Percentiles rank a stretch among this genome's conserved stretches.
phyloP scores from a whole-genome alignment of 30 jellyfish, hydroid and myxozoan genomes.

The Cassiopea xamachana region DNA sequence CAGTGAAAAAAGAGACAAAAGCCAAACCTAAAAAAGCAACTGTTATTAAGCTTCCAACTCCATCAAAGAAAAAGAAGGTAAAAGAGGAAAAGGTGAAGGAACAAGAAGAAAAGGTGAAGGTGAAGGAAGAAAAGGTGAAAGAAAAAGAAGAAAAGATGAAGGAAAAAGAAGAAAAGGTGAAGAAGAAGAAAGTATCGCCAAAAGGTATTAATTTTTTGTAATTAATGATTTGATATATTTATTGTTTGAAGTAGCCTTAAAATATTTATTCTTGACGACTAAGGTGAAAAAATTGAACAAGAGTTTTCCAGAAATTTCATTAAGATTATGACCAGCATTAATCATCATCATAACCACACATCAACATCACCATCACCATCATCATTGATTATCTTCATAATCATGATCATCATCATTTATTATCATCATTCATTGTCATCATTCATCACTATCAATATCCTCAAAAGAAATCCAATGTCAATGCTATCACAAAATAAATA shows the following conservation, averaged over 20 bases:
- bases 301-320: too few relatives aligned
- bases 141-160: too few relatives aligned
- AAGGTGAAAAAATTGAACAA: too few relatives aligned
- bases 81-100: too few relatives aligned
- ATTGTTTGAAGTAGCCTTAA: too few relatives aligned
- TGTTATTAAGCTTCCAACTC: slow-evolving; percentile 74
- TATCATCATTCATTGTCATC: neutral
- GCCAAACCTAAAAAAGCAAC: slow-evolving; percentile 62
- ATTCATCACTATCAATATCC: too few relatives aligned
- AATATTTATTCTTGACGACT: too few relatives aligned
- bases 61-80: slow-evolving; percentile 58
- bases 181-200: slow-evolving; percentile 51
- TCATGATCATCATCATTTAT: neutral
- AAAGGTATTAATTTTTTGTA: neutral
- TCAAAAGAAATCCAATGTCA: too few relatives aligned
- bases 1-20: slow-evolving; percentile 30
- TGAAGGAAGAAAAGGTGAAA: too few relatives aligned
- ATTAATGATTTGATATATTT: too few relatives aligned
- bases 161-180: slow-evolving; percentile 26
- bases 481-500: too few relatives aligned
- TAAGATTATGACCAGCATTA: neutral
- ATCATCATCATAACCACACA: neutral
- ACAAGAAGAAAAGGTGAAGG: too few relatives aligned
- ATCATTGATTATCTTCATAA: neutral
- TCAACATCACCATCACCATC: neutral